Evolutionary conservation across 30 jellyfish, hydroid and myxozoan species (phyloP), one percentile per base, ranked within the genome.

Genomic region (Sanderia malayensis): DNA sequence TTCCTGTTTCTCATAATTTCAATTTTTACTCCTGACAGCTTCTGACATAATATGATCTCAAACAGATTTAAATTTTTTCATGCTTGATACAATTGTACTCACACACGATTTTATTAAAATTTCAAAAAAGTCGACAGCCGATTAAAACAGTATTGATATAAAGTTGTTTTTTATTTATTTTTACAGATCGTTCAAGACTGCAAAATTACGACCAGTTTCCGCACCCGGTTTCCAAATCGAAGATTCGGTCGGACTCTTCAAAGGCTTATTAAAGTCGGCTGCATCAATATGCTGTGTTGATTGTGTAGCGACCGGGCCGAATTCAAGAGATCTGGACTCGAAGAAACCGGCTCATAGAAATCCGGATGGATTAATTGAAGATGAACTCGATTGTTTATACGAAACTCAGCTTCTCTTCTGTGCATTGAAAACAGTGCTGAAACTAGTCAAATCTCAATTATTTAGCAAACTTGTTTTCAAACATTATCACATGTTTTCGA

Each of bases 381-480:
- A 76, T 8, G 87, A 76, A 34, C 73, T 76, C 4, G 78, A 62
- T 27, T 27, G 19, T 22, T 30, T 76, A 4, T 33, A 18, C 22
- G 67, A 61, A 31, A 62, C 68, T 10, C 79, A 76, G 68, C 25
- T 67, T 44, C 23, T 79, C 80, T 37, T 66, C 67, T 66, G 82
- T 37, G 68, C 72, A 23, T 34, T 66, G 60, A 79, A 79, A 34
- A 47, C 82, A 1, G 74, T 58, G n/a, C 58, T 79, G 44, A 49
- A 58, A 2, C 7, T 79, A 64, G 46, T 79, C 44, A 71, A 67
- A 19, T 79, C 90, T 6, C 61, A 55, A 22, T 47, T 66, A 70
- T 79, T 79, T 32, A 53, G 82, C 70, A 44, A 67, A 45, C 57
- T 46, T 76, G 44, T 79, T 21, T 67, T 66, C 81, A 52, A 79